Evolutionary conservation across 1,140 invertebrate genomes (phyloP).

Genomic region (Zaprionus camerounensis): DNA sequence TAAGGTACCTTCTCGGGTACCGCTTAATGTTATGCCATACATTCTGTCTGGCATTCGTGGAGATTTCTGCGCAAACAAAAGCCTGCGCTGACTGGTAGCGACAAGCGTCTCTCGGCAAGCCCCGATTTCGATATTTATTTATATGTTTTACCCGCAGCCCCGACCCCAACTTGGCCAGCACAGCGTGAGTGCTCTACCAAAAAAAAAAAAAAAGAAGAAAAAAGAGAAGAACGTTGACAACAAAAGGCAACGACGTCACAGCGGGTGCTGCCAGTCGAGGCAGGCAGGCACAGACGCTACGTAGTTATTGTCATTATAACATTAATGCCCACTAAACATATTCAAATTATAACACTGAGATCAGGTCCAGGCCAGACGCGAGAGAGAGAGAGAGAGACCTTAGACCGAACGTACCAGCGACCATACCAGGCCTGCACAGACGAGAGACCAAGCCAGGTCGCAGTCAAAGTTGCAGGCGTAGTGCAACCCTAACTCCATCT

Average conservation of each 20-base stretch:
- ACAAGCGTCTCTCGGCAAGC: constrained; percentile 72
- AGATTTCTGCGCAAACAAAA: constrained; percentile 60
- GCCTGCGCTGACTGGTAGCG: constrained; percentile 77
- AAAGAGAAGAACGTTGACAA: constrained; percentile 62
- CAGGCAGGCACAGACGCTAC: constrained; percentile 61
- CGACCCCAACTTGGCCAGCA: constrained; percentile 15
- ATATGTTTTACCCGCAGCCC: constrained; percentile 46
- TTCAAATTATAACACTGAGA: constrained; percentile 81
- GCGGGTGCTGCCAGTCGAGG: constrained; percentile 59
- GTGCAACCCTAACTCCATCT: not conserved
- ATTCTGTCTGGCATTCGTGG: constrained; percentile 12
- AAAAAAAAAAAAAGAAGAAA: constrained; percentile 10
- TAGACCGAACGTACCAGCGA: not conserved
- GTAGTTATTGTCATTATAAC: constrained; percentile 83
- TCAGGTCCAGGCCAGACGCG: constrained; percentile 11
- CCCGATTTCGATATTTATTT: constrained; percentile 81
- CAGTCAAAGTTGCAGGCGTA: not conserved
- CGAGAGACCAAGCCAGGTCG: not conserved
- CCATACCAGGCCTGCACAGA: not conserved
- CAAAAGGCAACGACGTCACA: constrained; percentile 77
- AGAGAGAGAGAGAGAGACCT: constrained; percentile 1
- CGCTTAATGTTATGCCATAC: constrained; percentile 48
- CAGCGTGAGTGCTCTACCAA: constrained; percentile 39
- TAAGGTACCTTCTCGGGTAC: not conserved
- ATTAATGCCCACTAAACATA: constrained; percentile 83